Evolutionary conservation across 1,140 invertebrate species (phyloP).

Genomic region (Tenebrio molitor): DNA sequence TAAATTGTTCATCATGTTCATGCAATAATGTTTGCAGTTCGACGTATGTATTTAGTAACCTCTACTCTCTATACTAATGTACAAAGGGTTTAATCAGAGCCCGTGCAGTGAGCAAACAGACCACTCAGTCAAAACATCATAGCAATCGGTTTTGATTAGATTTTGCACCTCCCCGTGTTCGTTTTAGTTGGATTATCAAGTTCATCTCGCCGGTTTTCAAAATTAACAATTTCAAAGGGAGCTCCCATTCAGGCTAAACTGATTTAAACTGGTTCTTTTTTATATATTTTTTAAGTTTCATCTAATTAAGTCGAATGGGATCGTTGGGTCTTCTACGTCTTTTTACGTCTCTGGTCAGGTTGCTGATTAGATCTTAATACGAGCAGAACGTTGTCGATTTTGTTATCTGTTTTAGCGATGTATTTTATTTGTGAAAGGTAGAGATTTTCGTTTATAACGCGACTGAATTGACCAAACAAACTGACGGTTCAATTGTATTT

Average conservation of each 20-base stretch:
- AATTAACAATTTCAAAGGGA: slow-evolving; percentile 31
- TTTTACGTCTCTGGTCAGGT: slow-evolving; percentile 35
- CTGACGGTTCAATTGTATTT: slow-evolving; percentile 49
- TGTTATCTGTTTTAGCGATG: slow-evolving; percentile 39
- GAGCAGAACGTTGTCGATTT: slow-evolving; percentile 27
- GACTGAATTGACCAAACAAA: slow-evolving; percentile 48
- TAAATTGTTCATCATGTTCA: slow-evolving; percentile 34
- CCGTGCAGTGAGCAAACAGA: slow-evolving; percentile 61
- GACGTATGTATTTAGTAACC: slow-evolving; percentile 54
- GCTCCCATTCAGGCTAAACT: slow-evolving; percentile 15
- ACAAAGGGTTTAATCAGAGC: slow-evolving; percentile 65
- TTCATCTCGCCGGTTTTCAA: slow-evolving; percentile 36
- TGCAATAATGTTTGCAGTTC: slow-evolving; percentile 56
- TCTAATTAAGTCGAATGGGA: slow-evolving; percentile 36
- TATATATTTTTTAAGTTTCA: slow-evolving; percentile 29
- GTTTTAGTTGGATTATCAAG: slow-evolving; percentile 32
- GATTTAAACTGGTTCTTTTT: slow-evolving; percentile 36
- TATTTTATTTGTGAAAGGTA: slow-evolving; percentile 44
- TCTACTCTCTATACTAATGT: slow-evolving; percentile 58
- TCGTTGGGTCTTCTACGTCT: slow-evolving; percentile 32
- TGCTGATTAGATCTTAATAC: slow-evolving; percentile 37
- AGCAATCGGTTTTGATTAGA: slow-evolving; percentile 65
- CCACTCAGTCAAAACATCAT: slow-evolving; percentile 64
- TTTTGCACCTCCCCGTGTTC: slow-evolving; percentile 55
- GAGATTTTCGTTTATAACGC: slow-evolving; percentile 41